These are phyloP conservation scores for Coryphaenoides rupestris DNA, from an alignment of 2,113 vertebrate species.

Conservation along the genomic window DNA sequence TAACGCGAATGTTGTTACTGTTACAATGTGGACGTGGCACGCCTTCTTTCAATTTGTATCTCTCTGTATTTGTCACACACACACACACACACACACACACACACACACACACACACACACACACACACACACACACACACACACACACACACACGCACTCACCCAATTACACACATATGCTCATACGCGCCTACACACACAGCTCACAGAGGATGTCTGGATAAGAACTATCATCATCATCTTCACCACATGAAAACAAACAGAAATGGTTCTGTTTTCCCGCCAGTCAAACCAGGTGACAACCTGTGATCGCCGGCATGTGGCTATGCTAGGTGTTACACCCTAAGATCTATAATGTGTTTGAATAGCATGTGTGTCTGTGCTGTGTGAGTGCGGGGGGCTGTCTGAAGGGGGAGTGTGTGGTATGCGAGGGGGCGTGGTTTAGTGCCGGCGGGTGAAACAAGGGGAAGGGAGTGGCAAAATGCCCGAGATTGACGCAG, in stretches of 20 bases:
- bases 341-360: too few species aligned
- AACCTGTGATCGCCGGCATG: neutral
- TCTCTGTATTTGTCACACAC: neutral
- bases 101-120: slow-evolving; percentile 3
- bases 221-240: neutral
- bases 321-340: too few species aligned
- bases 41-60: neutral
- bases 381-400: too few species aligned
- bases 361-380: too few species aligned
- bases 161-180: neutral
- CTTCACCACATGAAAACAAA: neutral
- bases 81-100: neutral
- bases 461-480: too few species aligned
- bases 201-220: neutral
- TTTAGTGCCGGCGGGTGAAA: too few species aligned
- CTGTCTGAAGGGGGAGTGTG: too few species aligned
- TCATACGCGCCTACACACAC: neutral
- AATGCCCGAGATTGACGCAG: too few species aligned
- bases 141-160: neutral
- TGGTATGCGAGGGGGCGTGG: too few species aligned
- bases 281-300: too few species aligned
- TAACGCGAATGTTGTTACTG: too few species aligned
- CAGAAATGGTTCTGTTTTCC: neutral
- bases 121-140: neutral
- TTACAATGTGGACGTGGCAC: too few species aligned